Base-by-base conservation (phyloP, 2,888 invertebrate species). In the Spodoptera exigua region DNA sequence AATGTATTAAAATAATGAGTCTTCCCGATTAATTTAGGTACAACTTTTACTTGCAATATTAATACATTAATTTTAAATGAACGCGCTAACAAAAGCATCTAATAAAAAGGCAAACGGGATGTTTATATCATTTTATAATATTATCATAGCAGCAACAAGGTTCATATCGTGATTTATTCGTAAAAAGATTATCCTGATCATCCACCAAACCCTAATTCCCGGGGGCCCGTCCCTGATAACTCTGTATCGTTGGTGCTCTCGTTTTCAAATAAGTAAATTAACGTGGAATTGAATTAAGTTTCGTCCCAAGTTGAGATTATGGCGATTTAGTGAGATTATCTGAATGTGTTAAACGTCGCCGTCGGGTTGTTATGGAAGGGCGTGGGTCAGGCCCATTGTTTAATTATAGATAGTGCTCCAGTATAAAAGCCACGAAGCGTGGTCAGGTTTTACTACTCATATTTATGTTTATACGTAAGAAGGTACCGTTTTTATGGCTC, bases 211-310 rank as follows among this genome's bases (percentile, higher is more conserved):
- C 79, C 82, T 83, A 86, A 86, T 83, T 78, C 85, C 80, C 81
- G 74, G 74, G 78, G 87, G 87, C 76, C 76, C 69, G 68, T 73
- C 82, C 81, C 80, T 83, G 86, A 86, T 89, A 87, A 82, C 84
- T 74, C 83, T 82, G 83, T 84, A 83, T 80, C 83, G 82, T 79
- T 80, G 79, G 80, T 83, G 83, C 83, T 86, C 89, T 89, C 89
- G 82, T 88, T 90, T 89, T 89, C 89, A 88, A 90, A 91, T 92
- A 89, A 92, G 88, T 91, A 89, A 92, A 90, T 92, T 91, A 91
- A 91, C 87, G 89, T 89, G 83, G 86, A 90, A 91, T 92, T 89
- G 89, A 93, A 92, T 93, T 90, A 89, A 89, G 87, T 90, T 88
- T 85, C 85, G 87, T 86, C 88, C 87, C 88, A 79, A 86, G 84